Evolutionary conservation across 2,113 vertebrate genomes (phyloP), one percentile per base, ranked within the genome.

Genomic region (Sprattus sprattus): DNA sequence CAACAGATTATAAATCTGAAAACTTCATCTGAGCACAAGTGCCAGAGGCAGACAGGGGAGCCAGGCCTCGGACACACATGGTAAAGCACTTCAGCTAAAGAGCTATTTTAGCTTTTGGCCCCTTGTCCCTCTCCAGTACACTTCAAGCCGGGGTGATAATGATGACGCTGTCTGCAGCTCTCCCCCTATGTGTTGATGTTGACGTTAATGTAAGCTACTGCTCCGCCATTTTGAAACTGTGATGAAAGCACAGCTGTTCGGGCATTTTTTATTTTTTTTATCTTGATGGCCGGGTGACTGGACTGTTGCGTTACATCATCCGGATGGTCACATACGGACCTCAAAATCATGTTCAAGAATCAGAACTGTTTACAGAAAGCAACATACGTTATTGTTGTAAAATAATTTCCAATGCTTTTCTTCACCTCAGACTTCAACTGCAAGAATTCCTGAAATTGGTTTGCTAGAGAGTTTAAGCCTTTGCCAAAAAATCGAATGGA

Each of bases 11-110:
- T 85, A 85, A 88, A 88, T 83, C 71, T 54, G 52, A 39, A 85
- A 39, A 32, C 67, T n/a, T 81, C 28, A 81, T 85, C 22, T 85
- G 32, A 45, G 47, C 25, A 3, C n/a, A 47, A 11, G 52, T 4
- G 7, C 6, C 47, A 78, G 39, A 50, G 45, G 6, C 84, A 54
- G 50, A 22, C 9, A 11, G 4, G 71, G 9, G 71, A 60, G 54
- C 54, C 54, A 60, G 54, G 22, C 54, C 84, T 18, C 78, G 45
- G 49, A 32, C 44, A 64, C 88, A 83, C 84, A 89, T 87, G 88
- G 86, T 90, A 54, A 87, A 83, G 83, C 45, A 64, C 71, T 85
- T 84, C 22, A 81, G 81, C 39, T n/a, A 86, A 89, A 80, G 71
- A 78, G 71, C 71, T 78, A 78, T 78, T 78, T 78, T 78, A 78